Conservation (phyloP, 1,140 invertebrate genomes). For the Drosophila triauraria region DNA sequence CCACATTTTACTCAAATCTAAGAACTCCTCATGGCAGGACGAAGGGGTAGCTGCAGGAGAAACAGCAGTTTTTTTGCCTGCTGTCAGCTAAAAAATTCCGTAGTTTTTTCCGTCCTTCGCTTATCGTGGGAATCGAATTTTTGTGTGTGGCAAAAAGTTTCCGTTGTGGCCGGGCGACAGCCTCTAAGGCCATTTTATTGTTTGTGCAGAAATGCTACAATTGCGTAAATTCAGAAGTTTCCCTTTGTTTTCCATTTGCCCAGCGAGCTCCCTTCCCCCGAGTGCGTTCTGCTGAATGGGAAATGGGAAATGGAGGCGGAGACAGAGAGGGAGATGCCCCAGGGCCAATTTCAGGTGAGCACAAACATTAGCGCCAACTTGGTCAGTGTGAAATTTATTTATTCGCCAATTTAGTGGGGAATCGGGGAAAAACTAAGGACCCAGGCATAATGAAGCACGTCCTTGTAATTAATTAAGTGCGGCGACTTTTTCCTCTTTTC, state of each 20-base stretch:
- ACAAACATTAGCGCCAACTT: constrained; percentile 57
- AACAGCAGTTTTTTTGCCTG: constrained; percentile 16
- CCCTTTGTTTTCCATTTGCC: constrained; percentile 48
- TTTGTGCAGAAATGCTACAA: constrained; percentile 70
- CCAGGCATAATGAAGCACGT: constrained; percentile 75
- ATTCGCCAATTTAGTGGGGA: constrained; percentile 64
- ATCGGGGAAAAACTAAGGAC: neutral
- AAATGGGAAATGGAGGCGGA: constrained; percentile 8
- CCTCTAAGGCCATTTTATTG: constrained; percentile 76
- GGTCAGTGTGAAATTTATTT: constrained; percentile 80
- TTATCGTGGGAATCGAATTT: constrained; percentile 76
- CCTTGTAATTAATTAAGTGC: constrained; percentile 79
- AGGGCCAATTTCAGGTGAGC: constrained; percentile 72
- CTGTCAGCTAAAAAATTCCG: constrained; percentile 37
- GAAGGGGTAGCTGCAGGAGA: neutral
- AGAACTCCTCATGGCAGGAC: constrained; percentile 12
- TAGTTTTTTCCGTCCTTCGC: constrained; percentile 15
- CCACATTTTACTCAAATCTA: constrained; percentile 32
- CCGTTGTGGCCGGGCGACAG: constrained; percentile 31
- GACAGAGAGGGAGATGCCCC: constrained; percentile 28
- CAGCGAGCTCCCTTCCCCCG: constrained; percentile 42
- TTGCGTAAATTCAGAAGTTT: constrained; percentile 74
- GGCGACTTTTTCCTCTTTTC: constrained; percentile 39
- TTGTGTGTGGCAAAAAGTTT: constrained; percentile 67
- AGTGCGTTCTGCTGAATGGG: constrained; percentile 74